Evolutionary conservation across 2,113 vertebrate species (phyloP).

Genomic region (Lampris megalopsis): DNA sequence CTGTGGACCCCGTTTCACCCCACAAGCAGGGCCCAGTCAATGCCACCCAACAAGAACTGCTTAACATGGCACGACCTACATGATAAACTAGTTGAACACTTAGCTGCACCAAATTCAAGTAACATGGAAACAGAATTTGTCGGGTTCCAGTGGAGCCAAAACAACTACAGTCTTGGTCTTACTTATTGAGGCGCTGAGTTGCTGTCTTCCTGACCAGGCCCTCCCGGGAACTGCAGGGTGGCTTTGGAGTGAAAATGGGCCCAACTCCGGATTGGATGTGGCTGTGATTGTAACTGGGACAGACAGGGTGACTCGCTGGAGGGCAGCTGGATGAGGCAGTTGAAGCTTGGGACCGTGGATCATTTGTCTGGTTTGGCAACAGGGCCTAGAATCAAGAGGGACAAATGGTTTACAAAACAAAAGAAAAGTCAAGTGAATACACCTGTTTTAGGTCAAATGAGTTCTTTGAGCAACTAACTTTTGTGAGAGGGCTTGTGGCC

Average conservation of each 20-base stretch:
- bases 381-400: constrained; percentile 74
- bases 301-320: constrained; percentile 68
- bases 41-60: constrained; percentile 13
- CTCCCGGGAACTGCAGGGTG: constrained; percentile 84
- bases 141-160: not conserved
- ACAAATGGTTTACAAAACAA: not conserved
- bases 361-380: constrained; percentile 79
- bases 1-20: constrained; percentile 43
- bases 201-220: constrained; percentile 81
- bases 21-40: constrained; percentile 25
- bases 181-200: constrained; percentile 88
- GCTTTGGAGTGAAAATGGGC: constrained; percentile 85
- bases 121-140: constrained; percentile 10
- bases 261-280: constrained; percentile 74
- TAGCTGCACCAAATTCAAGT: not conserved
- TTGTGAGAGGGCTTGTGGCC: not conserved
- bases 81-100: constrained; percentile 10
- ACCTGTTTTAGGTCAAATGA: not conserved
- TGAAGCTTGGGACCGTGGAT: constrained; percentile 63
- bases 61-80: constrained; percentile 18
- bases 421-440: not conserved
- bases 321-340: constrained; percentile 67
- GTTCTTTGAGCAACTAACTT: not conserved
- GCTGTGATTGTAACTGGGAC: constrained; percentile 70
- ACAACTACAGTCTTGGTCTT: constrained; percentile 69